Conservation (phyloP, 2,113 vertebrate genomes). For the Mus spicilegus region DNA sequence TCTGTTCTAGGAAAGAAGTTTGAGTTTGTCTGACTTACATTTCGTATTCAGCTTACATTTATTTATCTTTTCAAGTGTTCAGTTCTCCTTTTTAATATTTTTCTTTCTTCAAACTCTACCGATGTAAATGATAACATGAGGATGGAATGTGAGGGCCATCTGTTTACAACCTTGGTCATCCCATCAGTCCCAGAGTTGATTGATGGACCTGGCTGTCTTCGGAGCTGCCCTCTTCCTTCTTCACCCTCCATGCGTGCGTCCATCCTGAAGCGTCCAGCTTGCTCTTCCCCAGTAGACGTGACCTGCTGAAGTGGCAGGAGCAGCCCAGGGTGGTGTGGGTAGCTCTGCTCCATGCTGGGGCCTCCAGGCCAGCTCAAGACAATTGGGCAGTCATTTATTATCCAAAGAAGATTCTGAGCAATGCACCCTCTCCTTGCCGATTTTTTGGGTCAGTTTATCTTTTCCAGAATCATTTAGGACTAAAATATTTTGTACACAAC, state of each 20-base stretch:
- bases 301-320: background rate
- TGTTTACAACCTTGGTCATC: background rate
- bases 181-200: background rate
- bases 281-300: background rate
- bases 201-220: background rate
- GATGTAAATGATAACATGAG: background rate
- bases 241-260: background rate
- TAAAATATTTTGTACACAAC: background rate
- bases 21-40: background rate
- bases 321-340: too few species aligned
- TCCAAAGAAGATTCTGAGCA: slow-evolving; percentile 26
- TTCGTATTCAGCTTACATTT: background rate
- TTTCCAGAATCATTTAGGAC: slow-evolving; percentile 30
- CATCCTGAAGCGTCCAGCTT: background rate
- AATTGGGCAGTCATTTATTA: background rate
- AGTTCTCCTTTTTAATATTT: background rate
- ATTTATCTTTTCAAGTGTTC: background rate
- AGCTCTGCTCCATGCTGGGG: background rate
- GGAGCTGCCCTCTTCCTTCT: background rate
- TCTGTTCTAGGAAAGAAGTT: slow-evolving; percentile 17
- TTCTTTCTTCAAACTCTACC: slow-evolving; percentile 27
- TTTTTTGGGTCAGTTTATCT: background rate
- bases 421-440: background rate
- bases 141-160: background rate
- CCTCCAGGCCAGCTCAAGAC: background rate